A percentile compares a stretch with the other conserved stretches of the same genome.
These are phyloP conservation scores for Aegypius monachus DNA, from an alignment of 2,113 vertebrate genomes.

Conservation along the genomic window DNA sequence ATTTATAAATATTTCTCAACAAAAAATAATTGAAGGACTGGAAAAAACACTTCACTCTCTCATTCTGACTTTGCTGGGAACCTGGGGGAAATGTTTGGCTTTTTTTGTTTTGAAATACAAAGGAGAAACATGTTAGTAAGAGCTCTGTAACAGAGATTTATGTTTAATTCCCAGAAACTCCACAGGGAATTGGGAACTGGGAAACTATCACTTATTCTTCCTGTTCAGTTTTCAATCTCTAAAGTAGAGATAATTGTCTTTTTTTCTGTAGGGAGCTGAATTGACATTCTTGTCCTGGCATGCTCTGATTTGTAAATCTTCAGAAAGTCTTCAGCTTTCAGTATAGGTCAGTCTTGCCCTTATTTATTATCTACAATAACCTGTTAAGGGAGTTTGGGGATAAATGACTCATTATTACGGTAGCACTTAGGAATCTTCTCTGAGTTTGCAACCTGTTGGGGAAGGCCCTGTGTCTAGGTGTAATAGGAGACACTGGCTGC, in stretches of 20 bases:
- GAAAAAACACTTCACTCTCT: background rate
- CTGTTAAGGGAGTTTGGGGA: background rate
- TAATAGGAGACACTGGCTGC: background rate
- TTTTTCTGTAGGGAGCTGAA: background rate
- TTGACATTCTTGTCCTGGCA: background rate
- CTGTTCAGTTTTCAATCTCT: background rate
- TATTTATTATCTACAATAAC: slow-evolving; percentile 33
- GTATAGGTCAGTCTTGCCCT: background rate
- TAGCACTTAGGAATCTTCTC: slow-evolving; percentile 27
- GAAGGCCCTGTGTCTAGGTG: background rate
- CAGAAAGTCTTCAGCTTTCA: background rate
- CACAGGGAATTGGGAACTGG: background rate
- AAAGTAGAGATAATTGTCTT: background rate
- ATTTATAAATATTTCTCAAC: background rate
- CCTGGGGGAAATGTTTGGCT: background rate
- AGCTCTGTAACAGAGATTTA: background rate
- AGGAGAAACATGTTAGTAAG: background rate
- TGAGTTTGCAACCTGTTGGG: background rate
- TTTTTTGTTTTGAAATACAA: background rate
- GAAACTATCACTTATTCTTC: background rate
- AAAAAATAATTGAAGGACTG: background rate
- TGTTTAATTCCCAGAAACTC: background rate
- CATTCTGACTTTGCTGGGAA: background rate
- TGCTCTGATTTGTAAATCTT: slow-evolving; percentile 13
- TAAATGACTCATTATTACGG: background rate